Percentiles rank a stretch among this genome's conserved stretches.
Conservation (phyloP, 2,888 invertebrate species). For the Thera britannica region DNA sequence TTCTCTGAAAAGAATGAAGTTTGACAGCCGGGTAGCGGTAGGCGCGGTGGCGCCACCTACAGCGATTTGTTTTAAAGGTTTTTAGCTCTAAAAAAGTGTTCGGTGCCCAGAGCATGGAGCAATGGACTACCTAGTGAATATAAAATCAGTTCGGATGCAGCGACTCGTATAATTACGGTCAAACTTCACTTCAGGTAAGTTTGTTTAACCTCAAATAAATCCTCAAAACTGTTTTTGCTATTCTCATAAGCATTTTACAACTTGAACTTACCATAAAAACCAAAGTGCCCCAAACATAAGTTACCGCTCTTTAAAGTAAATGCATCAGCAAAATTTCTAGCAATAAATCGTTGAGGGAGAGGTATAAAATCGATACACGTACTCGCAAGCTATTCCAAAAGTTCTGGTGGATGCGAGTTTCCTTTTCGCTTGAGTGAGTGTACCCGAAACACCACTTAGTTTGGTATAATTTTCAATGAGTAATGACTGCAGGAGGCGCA, state of each 20-base stretch:
- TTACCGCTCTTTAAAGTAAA: constrained; percentile 46
- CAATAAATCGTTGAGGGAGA: constrained; percentile 57
- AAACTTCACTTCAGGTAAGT: no score
- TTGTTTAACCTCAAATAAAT: no score
- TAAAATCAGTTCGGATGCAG: no score
- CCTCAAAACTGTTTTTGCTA: constrained; percentile 24
- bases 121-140: no score
- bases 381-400: constrained; percentile 45
- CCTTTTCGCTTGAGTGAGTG: constrained; percentile 64
- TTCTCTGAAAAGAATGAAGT: no score
- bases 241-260: constrained; percentile 28
- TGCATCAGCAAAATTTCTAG: constrained; percentile 55
- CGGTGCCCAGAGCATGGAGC: no score
- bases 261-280: constrained; percentile 31
- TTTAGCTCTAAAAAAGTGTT: no score
- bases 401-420: constrained; percentile 42
- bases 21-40: no score
- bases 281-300: constrained; percentile 39
- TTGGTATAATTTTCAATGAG: constrained; percentile 81
- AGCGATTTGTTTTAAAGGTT: no score
- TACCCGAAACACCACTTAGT: constrained; percentile 81
- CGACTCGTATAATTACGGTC: no score
- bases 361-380: constrained; percentile 56
- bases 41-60: no score
- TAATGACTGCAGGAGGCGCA: constrained; percentile 64